Percentiles rank a stretch among this genome's conserved stretches.
These are phyloP conservation scores for Cybosia mesomella DNA, from an alignment of 2,888 invertebrate genomes.

Conservation along the genomic window DNA sequence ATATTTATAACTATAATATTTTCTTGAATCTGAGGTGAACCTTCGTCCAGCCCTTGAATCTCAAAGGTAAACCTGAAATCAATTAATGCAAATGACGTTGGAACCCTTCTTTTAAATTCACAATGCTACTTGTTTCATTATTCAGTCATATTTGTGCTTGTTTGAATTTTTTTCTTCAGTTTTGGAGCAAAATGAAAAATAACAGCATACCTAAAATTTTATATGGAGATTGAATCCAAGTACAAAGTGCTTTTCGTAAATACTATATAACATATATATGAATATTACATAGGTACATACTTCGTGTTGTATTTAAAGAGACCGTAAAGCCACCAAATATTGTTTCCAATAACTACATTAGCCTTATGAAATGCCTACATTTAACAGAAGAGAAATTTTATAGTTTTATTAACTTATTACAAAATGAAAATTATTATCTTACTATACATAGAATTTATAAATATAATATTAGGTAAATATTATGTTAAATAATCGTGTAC, in stretches of 20 bases:
- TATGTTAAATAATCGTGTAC: conserved; percentile 86
- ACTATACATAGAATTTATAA: conserved; percentile 86
- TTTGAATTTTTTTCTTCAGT: conserved; percentile 40
- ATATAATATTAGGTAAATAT: conserved; percentile 80
- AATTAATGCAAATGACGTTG: conserved; percentile 17
- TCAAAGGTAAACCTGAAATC: conserved; percentile 29
- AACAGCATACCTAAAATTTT: conserved; percentile 38
- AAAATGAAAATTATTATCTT: conserved; percentile 83
- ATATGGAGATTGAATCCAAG: conserved; percentile 70
- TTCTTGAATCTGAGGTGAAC: conserved; percentile 24
- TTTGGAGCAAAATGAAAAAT: conserved; percentile 31
- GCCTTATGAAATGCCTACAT: conserved; percentile 85
- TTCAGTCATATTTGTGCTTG: conserved; percentile 23
- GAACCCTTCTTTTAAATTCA: conserved; percentile 26
- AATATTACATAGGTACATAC: conserved; percentile 66
- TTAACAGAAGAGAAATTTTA: conserved; percentile 85
- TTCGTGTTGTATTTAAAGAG: conserved; percentile 74
- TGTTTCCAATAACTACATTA: conserved; percentile 84
- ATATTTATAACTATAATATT: conserved; percentile 10
- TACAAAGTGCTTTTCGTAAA: conserved; percentile 84
- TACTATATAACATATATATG: conserved; percentile 39
- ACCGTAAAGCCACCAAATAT: conserved; percentile 83
- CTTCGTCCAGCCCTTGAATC: conserved; percentile 36
- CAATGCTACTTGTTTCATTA: conserved; percentile 15
- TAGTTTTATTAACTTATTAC: conserved; percentile 87